phyloP scores from a whole-genome alignment of 2,113 vertebrate species.

The Falco punctatus region DNA sequence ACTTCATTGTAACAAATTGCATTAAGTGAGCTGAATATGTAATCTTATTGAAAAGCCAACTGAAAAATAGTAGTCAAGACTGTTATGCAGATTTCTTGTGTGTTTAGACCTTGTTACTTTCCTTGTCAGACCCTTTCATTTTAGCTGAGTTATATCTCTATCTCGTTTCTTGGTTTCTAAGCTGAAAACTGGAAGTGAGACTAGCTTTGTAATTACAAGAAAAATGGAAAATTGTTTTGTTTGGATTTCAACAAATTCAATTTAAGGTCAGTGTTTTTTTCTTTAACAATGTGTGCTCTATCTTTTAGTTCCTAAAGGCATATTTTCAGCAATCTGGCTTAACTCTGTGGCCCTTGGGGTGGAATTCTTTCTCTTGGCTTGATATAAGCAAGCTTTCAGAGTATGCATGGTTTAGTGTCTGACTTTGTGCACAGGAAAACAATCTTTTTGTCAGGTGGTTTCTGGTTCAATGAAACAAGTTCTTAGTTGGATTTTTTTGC shows the following conservation, averaged over 20 bases:
- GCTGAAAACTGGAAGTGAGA: background rate
- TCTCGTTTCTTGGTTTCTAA: background rate
- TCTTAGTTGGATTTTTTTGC: background rate
- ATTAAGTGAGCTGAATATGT: background rate
- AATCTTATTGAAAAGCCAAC: background rate
- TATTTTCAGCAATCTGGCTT: slow-evolving; percentile 8
- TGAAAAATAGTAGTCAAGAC: background rate
- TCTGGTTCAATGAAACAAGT: background rate
- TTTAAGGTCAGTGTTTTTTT: background rate
- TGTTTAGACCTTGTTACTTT: background rate
- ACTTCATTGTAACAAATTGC: background rate
- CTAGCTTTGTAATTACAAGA: background rate
- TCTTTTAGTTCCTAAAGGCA: slow-evolving; percentile 3
- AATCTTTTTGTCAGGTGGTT: background rate
- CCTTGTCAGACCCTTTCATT: background rate
- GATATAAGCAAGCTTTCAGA: background rate
- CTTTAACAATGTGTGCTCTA: background rate
- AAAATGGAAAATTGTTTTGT: slow-evolving; percentile 3
- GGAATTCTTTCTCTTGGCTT: slow-evolving; percentile 56
- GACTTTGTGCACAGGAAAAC: background rate
- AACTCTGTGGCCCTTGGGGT: background rate
- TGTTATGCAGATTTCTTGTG: background rate
- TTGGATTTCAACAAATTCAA: slow-evolving; percentile 29
- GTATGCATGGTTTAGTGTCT: background rate
- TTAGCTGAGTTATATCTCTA: background rate